phyloP scores from a whole-genome alignment of 2,888 invertebrate genomes.

The Axea sp. region DNA sequence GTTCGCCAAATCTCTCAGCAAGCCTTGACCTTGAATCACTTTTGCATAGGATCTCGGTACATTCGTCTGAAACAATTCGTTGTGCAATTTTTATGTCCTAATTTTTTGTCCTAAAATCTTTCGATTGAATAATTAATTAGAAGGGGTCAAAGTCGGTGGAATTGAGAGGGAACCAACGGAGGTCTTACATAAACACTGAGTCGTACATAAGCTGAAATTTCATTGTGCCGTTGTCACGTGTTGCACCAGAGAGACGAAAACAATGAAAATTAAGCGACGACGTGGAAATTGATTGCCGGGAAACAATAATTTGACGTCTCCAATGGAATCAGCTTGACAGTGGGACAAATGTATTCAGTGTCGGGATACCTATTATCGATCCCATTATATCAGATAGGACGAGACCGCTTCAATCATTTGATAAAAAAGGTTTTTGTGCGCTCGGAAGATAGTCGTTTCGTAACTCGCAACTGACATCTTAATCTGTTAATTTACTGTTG shows the following conservation, averaged over 20 bases:
- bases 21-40: conserved; percentile 50
- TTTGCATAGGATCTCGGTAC: too few species aligned
- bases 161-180: too few species aligned
- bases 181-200: too few species aligned
- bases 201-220: conserved; percentile 28
- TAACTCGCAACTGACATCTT: neutral
- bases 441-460: neutral
- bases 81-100: neutral
- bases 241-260: conserved; percentile 34
- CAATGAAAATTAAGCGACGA: conserved; percentile 47
- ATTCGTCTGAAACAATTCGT: too few species aligned
- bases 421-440: conserved; percentile 10
- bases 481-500: neutral
- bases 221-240: conserved; percentile 43
- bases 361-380: conserved; percentile 42
- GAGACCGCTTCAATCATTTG: conserved; percentile 11
- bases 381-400: conserved; percentile 10
- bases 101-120: conserved; percentile 5
- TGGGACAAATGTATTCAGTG: conserved; percentile 43
- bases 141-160: too few species aligned
- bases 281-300: conserved; percentile 54
- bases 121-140: conserved; percentile 25
- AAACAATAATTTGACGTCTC: conserved; percentile 55
- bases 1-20: too few species aligned
- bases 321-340: conserved; percentile 36